Evolutionary conservation across 2,888 invertebrate species (phyloP).

Genomic region (Vesta saturnalis): DNA sequence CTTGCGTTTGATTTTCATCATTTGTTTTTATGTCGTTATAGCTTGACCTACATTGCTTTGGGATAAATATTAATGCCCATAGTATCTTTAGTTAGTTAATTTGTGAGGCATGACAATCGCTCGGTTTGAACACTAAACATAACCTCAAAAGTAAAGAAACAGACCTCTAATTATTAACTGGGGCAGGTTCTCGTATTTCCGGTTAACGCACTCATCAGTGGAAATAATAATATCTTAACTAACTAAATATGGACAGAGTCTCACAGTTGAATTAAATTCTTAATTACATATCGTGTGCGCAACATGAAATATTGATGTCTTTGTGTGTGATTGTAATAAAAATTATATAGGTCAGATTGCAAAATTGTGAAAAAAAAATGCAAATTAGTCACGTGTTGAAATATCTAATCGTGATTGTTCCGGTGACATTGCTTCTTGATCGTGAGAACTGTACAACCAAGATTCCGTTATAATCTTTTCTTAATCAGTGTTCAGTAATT

Average conservation of each 20-base stretch:
- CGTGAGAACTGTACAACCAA: conserved; percentile 3
- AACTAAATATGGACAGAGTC: no score
- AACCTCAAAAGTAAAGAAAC: not conserved
- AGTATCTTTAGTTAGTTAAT: not conserved
- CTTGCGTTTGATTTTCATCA: conserved; percentile 9
- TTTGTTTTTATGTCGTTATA: not conserved
- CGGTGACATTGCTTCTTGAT: not conserved
- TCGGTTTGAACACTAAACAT: no score
- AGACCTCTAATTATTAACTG: not conserved
- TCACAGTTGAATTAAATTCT: no score
- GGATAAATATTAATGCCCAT: not conserved
- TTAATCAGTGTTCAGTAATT: not conserved
- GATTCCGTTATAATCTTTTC: conserved; percentile 11
- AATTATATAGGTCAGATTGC: no score
- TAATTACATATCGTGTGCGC: no score
- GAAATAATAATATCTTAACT: no score
- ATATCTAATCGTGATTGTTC: conserved; percentile 1
- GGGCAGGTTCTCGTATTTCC: not conserved
- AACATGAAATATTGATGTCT: no score
- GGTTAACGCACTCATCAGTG: not conserved
- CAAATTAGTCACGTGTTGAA: conserved; percentile 5
- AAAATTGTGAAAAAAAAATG: not conserved
- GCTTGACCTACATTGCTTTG: not conserved
- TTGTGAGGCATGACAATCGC: no score
- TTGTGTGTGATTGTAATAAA: no score